These are phyloP conservation scores for Erinaceus europaeus DNA, from an alignment of 2,113 vertebrate genomes.

Conservation along the genomic window DNA sequence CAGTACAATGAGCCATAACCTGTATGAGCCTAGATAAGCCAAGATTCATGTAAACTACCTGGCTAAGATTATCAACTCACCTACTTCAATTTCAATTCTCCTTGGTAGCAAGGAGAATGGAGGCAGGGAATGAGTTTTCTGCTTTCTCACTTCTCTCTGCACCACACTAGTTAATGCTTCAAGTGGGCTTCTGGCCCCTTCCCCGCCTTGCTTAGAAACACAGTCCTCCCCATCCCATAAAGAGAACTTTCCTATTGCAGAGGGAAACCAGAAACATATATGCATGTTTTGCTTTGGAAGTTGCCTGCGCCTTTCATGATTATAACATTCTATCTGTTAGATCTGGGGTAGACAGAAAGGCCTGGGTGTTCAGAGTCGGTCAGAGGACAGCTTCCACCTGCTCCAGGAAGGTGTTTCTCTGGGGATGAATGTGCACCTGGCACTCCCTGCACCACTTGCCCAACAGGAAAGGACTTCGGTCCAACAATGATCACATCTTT, in stretches of 20 bases:
- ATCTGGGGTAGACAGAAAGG: too few relatives aligned
- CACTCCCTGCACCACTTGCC: not conserved
- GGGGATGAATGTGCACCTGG: not conserved
- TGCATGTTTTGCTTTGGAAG: too few relatives aligned
- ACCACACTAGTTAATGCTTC: not conserved
- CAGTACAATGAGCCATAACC: not conserved
- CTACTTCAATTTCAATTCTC: not conserved
- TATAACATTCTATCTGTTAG: conserved; percentile 31
- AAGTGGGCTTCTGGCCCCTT: not conserved
- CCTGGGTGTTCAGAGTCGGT: too few relatives aligned
- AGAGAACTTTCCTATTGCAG: not conserved
- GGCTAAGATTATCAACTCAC: not conserved
- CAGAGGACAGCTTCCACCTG: conserved; percentile 31
- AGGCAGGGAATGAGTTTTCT: not conserved
- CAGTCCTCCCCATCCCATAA: conserved; percentile 2
- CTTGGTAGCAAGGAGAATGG: not conserved
- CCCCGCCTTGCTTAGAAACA: not conserved
- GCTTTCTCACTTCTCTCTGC: not conserved
- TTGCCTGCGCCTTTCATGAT: too few relatives aligned
- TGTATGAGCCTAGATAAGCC: conserved; percentile 9
- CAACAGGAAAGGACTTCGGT: not conserved
- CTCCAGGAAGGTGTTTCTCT: not conserved
- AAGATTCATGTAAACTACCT: conserved; percentile 3
- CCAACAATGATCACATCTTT: not conserved
- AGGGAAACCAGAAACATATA: not conserved